Evolutionary conservation across 2,113 vertebrate genomes (phyloP), one percentile per base, ranked within the genome.

Genomic region (Ochotona princeps): DNA sequence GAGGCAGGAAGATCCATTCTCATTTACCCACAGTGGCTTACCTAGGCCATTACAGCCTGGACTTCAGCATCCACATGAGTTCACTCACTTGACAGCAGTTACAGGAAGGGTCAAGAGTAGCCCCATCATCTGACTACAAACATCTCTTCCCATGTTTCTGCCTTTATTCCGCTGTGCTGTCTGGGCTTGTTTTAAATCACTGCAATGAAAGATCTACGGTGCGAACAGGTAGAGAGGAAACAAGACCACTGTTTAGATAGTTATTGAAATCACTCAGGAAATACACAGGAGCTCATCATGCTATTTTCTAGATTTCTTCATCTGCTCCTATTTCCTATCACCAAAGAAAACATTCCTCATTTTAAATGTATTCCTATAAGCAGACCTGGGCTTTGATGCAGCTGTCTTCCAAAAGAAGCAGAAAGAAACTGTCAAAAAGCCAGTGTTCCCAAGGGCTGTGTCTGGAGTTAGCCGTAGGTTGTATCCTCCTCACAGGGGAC

Each of bases 161-260:
- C 15, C 61, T 91, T 92, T 95, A 72, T 91, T 92, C 49, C 20
- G 25, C n/a, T 38, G 25, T 8, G 11, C 61, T 63, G 17, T 51
- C 28, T 88, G 28, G 70, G 75, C 83, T 92, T 85, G 38, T 74
- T 93, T 74, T 49, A 79, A 66, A 92, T 65, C 82, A 89, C 78
- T 74, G 92, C 61, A 44, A 18, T 13, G 4, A 26, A 10, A 54
- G 35, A 26, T 44, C 49, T 4, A 8, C 2, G 60, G 10, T 66
- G 76, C 78, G 38, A 82, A 38, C 9, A 90, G 18, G 28, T 21
- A 35, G 54, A 79, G 70, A 82, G 1, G 26, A 85, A 90, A 47
- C 5, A 51, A 91, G 73, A 70, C 35, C 47, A 17, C 12, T 51
- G 1, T 1, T 17, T 30, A 90, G 70, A 18, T 75, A 63, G n/a